Evolutionary conservation across 2,888 invertebrate species (phyloP).

Genomic region (Diploptera punctata): DNA sequence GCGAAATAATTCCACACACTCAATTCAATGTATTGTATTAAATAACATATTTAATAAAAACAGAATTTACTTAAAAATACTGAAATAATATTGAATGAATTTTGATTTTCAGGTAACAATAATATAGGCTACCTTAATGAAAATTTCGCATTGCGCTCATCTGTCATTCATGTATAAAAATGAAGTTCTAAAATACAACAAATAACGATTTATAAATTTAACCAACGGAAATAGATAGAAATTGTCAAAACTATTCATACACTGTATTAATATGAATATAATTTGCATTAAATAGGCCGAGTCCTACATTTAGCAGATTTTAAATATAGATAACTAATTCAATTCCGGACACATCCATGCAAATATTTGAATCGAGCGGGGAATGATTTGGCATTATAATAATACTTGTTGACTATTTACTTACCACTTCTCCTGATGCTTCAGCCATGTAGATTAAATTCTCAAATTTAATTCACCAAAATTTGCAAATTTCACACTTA

Average conservation of each 20-base stretch:
- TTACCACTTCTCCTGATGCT: conserved; percentile 3
- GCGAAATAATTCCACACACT: too few relatives aligned
- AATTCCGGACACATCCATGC: not conserved
- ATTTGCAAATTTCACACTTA: not conserved
- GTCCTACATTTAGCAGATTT: not conserved
- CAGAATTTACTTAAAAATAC: too few relatives aligned
- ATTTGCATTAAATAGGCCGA: not conserved
- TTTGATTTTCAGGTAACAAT: not conserved
- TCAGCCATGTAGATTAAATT: not conserved
- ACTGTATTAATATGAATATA: not conserved
- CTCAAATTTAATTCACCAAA: not conserved
- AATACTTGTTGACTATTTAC: too few relatives aligned
- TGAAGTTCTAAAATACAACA: not conserved
- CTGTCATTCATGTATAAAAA: too few relatives aligned
- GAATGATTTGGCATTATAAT: too few relatives aligned
- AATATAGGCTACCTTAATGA: not conserved
- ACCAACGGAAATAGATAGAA: too few relatives aligned
- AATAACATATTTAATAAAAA: too few relatives aligned
- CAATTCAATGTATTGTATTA: too few relatives aligned
- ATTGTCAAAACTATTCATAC: not conserved
- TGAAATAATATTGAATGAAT: not conserved
- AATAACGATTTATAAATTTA: too few relatives aligned
- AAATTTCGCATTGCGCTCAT: too few relatives aligned
- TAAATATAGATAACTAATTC: not conserved
- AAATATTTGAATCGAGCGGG: too few relatives aligned